Conservation (phyloP, 2,797 vertebrate species). For the Spatula clypeata region DNA sequence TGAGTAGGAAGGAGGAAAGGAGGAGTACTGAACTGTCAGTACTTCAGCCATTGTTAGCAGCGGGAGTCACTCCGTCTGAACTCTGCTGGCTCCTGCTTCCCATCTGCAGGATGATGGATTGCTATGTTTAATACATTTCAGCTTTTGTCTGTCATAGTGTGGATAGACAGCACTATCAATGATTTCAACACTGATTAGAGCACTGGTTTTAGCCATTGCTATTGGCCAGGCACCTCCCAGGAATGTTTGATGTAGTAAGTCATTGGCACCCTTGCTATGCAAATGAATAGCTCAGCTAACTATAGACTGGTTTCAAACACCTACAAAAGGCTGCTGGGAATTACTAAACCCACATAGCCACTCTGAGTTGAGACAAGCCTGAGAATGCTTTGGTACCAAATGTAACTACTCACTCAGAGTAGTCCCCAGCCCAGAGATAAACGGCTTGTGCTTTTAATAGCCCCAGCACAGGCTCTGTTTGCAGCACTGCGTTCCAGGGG, state of each 20-base stretch:
- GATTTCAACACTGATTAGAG: conserved; percentile 86
- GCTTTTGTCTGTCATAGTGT: conserved; percentile 89
- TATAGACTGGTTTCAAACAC: conserved; percentile 22
- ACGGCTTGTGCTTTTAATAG: not conserved
- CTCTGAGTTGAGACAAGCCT: not conserved
- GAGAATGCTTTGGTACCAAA: not conserved
- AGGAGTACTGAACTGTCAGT: conserved; percentile 80
- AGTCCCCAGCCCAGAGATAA: not conserved
- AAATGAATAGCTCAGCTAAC: conserved; percentile 3
- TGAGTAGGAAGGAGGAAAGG: conserved; percentile 68
- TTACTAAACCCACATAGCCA: not conserved
- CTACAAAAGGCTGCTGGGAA: not conserved
- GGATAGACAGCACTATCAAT: conserved; percentile 87
- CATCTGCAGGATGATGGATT: conserved; percentile 90
- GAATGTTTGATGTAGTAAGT: conserved; percentile 65
- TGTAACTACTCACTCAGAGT: not conserved
- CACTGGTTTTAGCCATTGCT: conserved; percentile 73
- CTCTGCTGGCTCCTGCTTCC: conserved; percentile 87
- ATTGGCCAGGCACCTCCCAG: conserved; percentile 79
- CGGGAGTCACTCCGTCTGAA: conserved; percentile 86
- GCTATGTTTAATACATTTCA: conserved; percentile 90
- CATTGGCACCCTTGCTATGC: conserved; percentile 10
- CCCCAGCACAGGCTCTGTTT: not conserved
- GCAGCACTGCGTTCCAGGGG: not conserved
- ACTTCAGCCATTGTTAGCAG: conserved; percentile 86